Evolutionary conservation across 2,888 invertebrate species (phyloP).

Genomic region (Leptothorax acervorum): DNA sequence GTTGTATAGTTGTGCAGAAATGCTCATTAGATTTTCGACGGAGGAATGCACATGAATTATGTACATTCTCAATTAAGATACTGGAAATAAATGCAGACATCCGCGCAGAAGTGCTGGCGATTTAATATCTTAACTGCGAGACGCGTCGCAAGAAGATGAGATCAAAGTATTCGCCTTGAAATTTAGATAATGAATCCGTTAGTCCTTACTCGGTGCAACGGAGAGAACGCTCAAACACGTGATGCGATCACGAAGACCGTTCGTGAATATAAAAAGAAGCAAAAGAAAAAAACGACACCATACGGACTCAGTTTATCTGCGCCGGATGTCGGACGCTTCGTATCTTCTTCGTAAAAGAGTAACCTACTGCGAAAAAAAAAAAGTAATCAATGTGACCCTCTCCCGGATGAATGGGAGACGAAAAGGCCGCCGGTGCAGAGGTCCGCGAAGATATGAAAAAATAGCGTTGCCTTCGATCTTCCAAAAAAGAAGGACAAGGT

Average conservation of each 20-base stretch:
- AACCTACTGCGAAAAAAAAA: constrained; percentile 17
- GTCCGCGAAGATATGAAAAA: constrained; percentile 58
- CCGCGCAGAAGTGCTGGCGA: not conserved
- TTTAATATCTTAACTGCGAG: constrained; percentile 8
- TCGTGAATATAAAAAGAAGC: not conserved
- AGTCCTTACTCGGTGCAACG: not conserved
- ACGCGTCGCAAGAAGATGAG: constrained; percentile 1
- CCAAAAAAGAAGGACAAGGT: not conserved
- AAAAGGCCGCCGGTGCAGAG: constrained; percentile 54
- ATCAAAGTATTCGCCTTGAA: not conserved
- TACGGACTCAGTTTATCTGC: constrained; percentile 27
- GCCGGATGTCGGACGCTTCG: constrained; percentile 22
- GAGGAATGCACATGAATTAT: not conserved
- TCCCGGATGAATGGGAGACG: constrained; percentile 50
- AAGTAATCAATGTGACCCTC: constrained; percentile 47
- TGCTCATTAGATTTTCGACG: constrained; percentile 8
- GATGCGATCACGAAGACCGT: constrained; percentile 12
- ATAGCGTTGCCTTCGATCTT: not conserved
- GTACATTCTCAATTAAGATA: not conserved
- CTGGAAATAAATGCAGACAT: not conserved
- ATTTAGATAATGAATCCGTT: constrained; percentile 23
- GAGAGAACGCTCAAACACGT: constrained; percentile 11
- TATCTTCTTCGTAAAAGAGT: constrained; percentile 21
- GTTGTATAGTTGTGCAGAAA: not conserved
- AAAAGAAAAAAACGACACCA: constrained; percentile 15